Base-by-base conservation (phyloP, 1,140 invertebrate species). In the Muscidifurax raptorellus region DNA sequence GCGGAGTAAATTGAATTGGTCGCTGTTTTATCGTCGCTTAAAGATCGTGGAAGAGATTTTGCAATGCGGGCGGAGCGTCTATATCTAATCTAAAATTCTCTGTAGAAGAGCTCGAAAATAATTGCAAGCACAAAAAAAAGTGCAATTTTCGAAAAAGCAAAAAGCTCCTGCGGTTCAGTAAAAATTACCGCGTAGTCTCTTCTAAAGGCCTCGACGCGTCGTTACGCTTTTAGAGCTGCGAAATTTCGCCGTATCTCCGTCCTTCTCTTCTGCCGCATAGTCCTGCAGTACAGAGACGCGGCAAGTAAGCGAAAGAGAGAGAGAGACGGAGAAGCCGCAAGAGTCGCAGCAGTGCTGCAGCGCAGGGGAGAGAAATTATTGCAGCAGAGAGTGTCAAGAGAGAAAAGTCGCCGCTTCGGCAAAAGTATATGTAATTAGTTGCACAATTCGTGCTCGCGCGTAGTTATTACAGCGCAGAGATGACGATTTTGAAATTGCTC, bases 201-300 rank as follows among this genome's bases (percentile, higher is more conserved):
- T 6, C 66, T 27, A 28, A 30, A 32, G 72, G 15, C 30, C 12
- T 75, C 72, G 72, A 25, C 30, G 44, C 25, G 44, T 36, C 22
- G 75, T 77, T 80, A 69, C 40, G 25, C 32, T 80, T 80, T 80
- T 80, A 47, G 66, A 80, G 52, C 32, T 89, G 86, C 88, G 88
- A 89, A 88, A 89, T 89, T 88, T 88, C 87, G 88, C 81, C 64
- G 88, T 80, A 59, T n/a, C 52, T 18, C 18, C 52, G 6, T 59
- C 52, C 18, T 59, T 6, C 83, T 87, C 87, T 87, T 86, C 85
- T 44, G 15, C 72, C 32, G 72, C 72, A 75, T 44, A 36, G 52
- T 75, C 36, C 25, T 7, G 28, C 72, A 75, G 72, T 44, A 40
- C 82, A 69, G 75, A 80, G 32, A 76, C 64, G 66, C 25, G 67